Percentiles rank a stretch among this genome's conserved stretches.
Evolutionary conservation across 2,113 vertebrate species (phyloP).

Genomic region (Pseudonaja textilis): DNA sequence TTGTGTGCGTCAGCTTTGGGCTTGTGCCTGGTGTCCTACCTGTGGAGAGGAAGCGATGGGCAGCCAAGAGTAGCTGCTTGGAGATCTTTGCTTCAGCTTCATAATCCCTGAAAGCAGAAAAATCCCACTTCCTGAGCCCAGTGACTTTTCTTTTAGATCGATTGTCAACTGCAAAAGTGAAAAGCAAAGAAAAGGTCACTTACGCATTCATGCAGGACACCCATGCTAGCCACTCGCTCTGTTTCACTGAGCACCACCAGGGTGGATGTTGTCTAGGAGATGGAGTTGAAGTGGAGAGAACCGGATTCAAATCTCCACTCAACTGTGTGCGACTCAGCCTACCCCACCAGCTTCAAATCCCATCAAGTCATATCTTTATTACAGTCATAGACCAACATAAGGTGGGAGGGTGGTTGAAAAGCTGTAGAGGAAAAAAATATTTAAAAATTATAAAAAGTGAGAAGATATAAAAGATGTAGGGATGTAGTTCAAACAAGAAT

Average conservation of each 20-base stretch:
- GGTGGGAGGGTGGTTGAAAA: no score
- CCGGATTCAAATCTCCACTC: background rate
- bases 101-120: conserved; percentile 89
- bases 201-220: background rate
- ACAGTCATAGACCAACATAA: background rate
- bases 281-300: background rate
- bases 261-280: background rate
- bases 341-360: background rate
- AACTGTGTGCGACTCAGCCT: background rate
- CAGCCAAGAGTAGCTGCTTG: conserved; percentile 91
- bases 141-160: conserved; percentile 82
- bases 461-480: background rate
- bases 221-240: background rate
- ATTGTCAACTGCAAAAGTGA: conserved; percentile 80
- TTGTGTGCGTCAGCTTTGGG: background rate
- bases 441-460: background rate
- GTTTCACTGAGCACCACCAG: background rate
- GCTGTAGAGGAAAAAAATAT: background rate
- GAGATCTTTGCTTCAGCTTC: conserved; percentile 89
- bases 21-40: conserved; percentile 71
- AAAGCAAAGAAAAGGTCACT: background rate
- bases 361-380: background rate
- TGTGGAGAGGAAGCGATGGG: conserved; percentile 92
- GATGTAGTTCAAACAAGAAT: background rate
- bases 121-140: conserved; percentile 81